Conservation (phyloP, 2,888 invertebrate genomes). For the Spisula solida region DNA sequence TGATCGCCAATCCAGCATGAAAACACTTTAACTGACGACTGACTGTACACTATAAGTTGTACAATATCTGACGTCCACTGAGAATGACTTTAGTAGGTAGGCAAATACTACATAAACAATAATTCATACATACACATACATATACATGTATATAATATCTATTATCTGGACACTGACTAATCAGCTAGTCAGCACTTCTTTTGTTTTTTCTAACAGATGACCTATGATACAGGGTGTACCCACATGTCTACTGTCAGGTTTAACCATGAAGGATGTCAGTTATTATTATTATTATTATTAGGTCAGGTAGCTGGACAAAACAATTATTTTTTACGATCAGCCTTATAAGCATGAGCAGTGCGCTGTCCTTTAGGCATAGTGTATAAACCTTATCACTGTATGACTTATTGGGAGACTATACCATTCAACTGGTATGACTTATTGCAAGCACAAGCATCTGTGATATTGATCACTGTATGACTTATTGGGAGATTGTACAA, state of each 20-base stretch:
- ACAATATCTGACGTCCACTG: background rate
- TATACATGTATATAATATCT: background rate
- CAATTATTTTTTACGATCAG: no score
- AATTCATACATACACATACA: background rate
- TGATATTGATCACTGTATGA: no score
- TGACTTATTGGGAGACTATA: no score
- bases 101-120: no score
- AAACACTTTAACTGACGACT: background rate
- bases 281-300: background rate
- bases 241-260: background rate
- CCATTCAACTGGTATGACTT: no score
- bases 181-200: background rate
- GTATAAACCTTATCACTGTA: no score
- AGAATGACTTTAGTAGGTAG: no score
- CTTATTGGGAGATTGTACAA: no score
- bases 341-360: no score
- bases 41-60: background rate
- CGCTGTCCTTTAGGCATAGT: no score
- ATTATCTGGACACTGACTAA: background rate
- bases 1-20: background rate
- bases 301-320: no score
- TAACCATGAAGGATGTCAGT: slow-evolving; percentile 12
- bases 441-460: no score
- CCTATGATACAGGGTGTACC: background rate
- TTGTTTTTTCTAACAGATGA: background rate